A percentile compares a stretch with the other conserved stretches of the same genome.
Evolutionary conservation across 1,140 invertebrate species (phyloP).

Genomic region (Lordiphosa collinella): DNA sequence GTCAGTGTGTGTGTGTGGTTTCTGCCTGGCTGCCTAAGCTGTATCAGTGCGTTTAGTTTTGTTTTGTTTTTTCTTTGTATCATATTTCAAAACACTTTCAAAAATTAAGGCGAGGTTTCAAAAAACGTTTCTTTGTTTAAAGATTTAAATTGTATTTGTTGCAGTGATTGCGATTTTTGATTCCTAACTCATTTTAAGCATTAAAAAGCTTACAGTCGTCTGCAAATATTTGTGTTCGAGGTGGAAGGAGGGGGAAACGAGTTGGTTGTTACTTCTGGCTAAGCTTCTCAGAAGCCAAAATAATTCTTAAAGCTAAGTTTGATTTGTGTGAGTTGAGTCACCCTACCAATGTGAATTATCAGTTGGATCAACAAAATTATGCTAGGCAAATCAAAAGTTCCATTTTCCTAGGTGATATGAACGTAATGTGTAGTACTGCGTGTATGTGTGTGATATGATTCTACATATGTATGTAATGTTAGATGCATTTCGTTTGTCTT

Average conservation of each 20-base stretch:
- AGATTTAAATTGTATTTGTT: conserved; percentile 11
- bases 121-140: conserved; percentile 30
- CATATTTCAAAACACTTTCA: conserved; percentile 48
- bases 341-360: background rate
- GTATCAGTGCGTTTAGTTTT: conserved; percentile 40
- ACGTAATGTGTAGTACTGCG: conserved; percentile 27
- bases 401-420: conserved; percentile 50
- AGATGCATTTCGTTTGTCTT: conserved; percentile 24
- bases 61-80: conserved; percentile 6
- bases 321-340: background rate
- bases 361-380: conserved; percentile 1
- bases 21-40: conserved; percentile 39
- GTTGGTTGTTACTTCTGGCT: background rate
- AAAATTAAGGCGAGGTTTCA: conserved; percentile 58
- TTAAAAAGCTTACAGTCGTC: conserved; percentile 54
- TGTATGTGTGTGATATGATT: conserved; percentile 41
- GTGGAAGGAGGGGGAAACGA: conserved; percentile 13
- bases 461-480: conserved; percentile 13
- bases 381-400: conserved; percentile 44
- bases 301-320: conserved; percentile 34
- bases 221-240: conserved; percentile 41
- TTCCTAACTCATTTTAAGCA: conserved; percentile 51
- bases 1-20: conserved; percentile 21
- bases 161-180: conserved; percentile 49
- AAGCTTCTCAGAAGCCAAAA: conserved; percentile 63